Conservation (phyloP, 1,140 invertebrate genomes). For the Megalopta genalis region DNA sequence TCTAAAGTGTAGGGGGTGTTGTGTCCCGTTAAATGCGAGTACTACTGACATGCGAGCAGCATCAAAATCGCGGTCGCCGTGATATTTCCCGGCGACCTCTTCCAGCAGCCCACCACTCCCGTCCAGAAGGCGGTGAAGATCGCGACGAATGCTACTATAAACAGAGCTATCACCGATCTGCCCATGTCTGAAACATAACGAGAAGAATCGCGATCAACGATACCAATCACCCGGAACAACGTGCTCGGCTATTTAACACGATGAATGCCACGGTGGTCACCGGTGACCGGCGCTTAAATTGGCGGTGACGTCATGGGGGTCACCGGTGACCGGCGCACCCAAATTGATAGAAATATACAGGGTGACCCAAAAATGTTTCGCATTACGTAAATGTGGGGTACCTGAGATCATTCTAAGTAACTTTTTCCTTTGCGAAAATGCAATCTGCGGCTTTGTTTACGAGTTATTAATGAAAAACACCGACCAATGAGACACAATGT, state of each 20-base stretch:
- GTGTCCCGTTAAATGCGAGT: constrained; percentile 19
- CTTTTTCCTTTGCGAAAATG: no score
- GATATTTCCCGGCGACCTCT: constrained; percentile 94
- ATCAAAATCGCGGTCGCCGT: constrained; percentile 95
- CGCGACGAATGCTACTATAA: constrained; percentile 93
- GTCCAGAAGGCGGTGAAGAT: constrained; percentile 96
- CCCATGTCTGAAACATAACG: constrained; percentile 87
- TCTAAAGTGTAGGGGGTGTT: neutral
- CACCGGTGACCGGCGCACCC: no score
- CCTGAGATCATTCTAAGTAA: no score
- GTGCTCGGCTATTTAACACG: neutral
- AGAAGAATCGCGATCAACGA: neutral
- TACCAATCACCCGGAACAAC: neutral
- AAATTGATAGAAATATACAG: no score
- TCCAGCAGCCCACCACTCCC: constrained; percentile 95
- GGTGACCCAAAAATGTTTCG: no score
- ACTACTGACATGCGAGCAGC: constrained; percentile 90
- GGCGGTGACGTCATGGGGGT: no score
- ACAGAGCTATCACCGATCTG: constrained; percentile 93
- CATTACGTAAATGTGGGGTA: no score
- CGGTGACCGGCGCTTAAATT: no score
- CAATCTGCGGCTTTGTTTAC: no score
- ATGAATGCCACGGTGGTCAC: no score
- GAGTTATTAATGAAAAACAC: no score
- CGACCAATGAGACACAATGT: no score